Evolutionary conservation across 2,113 vertebrate species (phyloP).

Genomic region (Neolamprologus hecqui): DNA sequence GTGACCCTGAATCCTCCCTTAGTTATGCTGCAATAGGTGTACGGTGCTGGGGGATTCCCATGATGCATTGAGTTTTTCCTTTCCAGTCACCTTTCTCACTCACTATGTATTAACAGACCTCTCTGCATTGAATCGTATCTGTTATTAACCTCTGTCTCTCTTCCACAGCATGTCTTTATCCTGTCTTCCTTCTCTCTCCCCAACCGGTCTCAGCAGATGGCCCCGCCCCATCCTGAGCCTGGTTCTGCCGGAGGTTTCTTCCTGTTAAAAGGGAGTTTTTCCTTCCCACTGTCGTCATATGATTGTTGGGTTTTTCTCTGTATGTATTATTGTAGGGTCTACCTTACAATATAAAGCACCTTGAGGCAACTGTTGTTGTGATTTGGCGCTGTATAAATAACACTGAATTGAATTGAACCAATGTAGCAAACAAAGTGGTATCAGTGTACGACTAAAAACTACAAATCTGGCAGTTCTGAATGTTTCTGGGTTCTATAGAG

Average conservation of each 20-base stretch:
- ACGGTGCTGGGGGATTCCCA: too few species aligned
- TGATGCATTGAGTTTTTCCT: too few species aligned
- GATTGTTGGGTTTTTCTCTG: background rate
- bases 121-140: too few species aligned
- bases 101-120: too few species aligned
- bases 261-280: background rate
- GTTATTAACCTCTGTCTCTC: fast-evolving
- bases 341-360: background rate
- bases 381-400: background rate
- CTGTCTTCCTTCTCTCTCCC: fast-evolving
- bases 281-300: background rate
- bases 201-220: fast-evolving
- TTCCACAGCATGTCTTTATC: background rate
- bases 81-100: too few species aligned
- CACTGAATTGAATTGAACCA: background rate
- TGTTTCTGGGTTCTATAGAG: background rate
- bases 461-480: background rate
- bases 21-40: too few species aligned
- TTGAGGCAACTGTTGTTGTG: fast-evolving
- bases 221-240: background rate
- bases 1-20: too few species aligned
- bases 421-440: background rate
- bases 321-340: background rate
- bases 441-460: background rate
- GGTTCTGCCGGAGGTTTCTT: background rate